These are phyloP conservation scores for Salticus scenicus DNA, from an alignment of 2,888 invertebrate genomes.

Conservation along the genomic window DNA sequence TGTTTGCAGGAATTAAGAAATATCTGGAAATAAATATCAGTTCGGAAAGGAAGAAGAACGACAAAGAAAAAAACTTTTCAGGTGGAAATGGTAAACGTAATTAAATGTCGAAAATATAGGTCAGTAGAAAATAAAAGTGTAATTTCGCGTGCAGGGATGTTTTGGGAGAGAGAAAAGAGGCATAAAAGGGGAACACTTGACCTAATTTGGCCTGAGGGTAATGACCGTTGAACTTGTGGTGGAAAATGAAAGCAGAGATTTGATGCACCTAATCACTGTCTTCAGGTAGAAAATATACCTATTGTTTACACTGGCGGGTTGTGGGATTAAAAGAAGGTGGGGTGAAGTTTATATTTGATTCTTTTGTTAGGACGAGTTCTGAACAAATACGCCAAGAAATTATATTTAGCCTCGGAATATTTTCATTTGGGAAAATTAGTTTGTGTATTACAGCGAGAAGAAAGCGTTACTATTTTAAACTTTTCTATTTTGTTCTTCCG, in stretches of 20 bases:
- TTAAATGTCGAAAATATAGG: not conserved
- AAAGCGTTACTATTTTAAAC: too few relatives aligned
- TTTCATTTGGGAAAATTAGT: too few relatives aligned
- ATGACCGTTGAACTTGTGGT: conserved; percentile 6
- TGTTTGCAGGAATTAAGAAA: not conserved
- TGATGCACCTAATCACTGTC: not conserved
- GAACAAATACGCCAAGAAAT: too few relatives aligned
- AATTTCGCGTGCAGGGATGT: not conserved
- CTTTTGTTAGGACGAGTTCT: too few relatives aligned
- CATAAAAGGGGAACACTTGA: conserved; percentile 1
- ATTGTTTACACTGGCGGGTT: too few relatives aligned
- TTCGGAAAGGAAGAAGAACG: not conserved
- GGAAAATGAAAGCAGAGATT: not conserved
- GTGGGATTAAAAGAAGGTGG: too few relatives aligned
- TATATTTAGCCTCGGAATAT: too few relatives aligned
- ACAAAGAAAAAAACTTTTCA: not conserved
- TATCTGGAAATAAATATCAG: not conserved
- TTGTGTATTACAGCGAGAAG: too few relatives aligned
- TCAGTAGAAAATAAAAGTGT: conserved; percentile 2
- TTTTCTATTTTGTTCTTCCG: too few relatives aligned
- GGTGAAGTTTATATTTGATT: too few relatives aligned
- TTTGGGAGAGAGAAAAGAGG: not conserved
- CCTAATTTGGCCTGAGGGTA: not conserved
- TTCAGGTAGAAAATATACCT: too few relatives aligned
- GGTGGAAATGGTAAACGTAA: conserved; percentile 2